Base-by-base conservation (phyloP, 2,888 invertebrate genomes). In the Apotomis betuletana region DNA sequence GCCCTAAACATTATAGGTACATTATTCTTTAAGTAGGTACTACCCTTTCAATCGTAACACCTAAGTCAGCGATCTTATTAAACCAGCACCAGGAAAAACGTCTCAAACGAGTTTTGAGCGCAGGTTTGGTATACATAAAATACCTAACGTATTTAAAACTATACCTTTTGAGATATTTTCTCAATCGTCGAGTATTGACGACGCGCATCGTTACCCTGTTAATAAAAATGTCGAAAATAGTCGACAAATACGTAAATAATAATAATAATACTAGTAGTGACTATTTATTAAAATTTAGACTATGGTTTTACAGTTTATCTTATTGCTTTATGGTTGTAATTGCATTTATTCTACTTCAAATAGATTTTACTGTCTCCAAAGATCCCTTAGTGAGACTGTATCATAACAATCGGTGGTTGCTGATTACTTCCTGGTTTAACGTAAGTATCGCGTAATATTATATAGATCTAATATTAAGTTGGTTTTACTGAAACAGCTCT, bases 381-480 rank as follows among this genome's bases (percentile, higher is more conserved):
- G 88, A 91, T 74, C 86, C 84, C 5, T 78, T 77, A 36, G 68
- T 91, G 9, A 78, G 84, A 75, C 61, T 82, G 58, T 91, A 91
- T 70, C 79, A 87, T 41, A 83, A 79, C 58, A 78, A 83, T 10
- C 86, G 84, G 70, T 91, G 89, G 85, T 89, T 87, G 79, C 80
- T 92, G 55, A 86, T 92, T 15, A 92, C 92, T 0, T 81, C 88
- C 8, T 91, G 91, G 91, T 90, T 91, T 75, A 91, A 91, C 82
- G 91, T 92, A 79, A 91, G 91, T 88, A 41, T 41, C 6, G 27
- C 27, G 27, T 27, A 27, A 27, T 27, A 27, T 27, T 27, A 1
- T 27, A 27, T 27, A 27, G 1, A 27, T 27, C 27, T 27, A 27
- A 27, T 27, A 1, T 27, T 2, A 1, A 27, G 27, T 27, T 27